A percentile compares a stretch with the other conserved stretches of the same genome.
These are phyloP conservation scores for Chloropsis hardwickii DNA, from an alignment of 2,113 vertebrate genomes.

Conservation along the genomic window DNA sequence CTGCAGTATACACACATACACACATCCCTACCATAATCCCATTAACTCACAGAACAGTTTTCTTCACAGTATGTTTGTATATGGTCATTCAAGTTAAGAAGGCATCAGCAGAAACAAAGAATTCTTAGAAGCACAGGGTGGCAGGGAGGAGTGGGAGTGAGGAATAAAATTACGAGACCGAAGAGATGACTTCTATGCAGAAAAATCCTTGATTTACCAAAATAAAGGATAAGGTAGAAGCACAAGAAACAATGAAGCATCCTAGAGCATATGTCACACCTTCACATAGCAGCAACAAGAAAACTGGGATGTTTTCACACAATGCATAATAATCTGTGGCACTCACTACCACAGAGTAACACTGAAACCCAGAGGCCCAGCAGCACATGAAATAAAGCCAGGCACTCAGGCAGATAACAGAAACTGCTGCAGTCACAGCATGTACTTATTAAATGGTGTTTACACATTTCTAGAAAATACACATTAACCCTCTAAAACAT, in stretches of 20 bases:
- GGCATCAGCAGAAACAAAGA: not conserved
- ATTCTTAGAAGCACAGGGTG: not conserved
- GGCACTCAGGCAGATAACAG: not conserved
- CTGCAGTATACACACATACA: not conserved
- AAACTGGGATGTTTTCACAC: not conserved
- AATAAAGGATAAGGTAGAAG: not conserved
- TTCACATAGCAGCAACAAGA: not conserved
- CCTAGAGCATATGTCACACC: not conserved
- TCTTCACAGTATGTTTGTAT: not conserved
- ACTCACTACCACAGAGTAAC: not conserved
- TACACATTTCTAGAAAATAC: not conserved
- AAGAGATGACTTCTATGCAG: not conserved
- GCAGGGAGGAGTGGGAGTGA: accelerated
- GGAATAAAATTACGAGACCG: not conserved
- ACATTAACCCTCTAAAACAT: not conserved
- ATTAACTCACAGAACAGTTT: not conserved
- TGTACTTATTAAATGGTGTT: not conserved
- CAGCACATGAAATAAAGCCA: not conserved
- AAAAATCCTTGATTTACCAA: not conserved
- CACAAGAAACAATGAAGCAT: not conserved
- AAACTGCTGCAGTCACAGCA: not conserved
- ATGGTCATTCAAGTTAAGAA: not conserved
- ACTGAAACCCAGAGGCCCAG: not conserved
- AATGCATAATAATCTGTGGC: not conserved
- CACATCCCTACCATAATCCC: not conserved